A percentile compares a stretch with the other conserved stretches of the same genome.
These are phyloP conservation scores for Drosophila subquinaria DNA, from an alignment of 2,888 invertebrate species.

Conservation along the genomic window DNA sequence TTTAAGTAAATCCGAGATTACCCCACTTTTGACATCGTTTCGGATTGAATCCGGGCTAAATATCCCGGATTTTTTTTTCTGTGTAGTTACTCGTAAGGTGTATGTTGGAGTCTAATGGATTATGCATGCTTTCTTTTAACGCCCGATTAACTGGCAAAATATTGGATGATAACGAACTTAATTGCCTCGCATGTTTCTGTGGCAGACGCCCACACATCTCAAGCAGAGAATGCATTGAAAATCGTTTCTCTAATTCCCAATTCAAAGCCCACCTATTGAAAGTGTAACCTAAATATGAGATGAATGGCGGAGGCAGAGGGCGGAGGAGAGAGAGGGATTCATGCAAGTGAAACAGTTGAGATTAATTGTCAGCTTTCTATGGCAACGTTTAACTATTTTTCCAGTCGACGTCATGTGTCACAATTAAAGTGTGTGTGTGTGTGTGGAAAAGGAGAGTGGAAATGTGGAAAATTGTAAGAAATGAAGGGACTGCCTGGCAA, in stretches of 20 bases:
- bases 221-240: slow-evolving; percentile 35
- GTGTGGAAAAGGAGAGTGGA: slow-evolving; percentile 48
- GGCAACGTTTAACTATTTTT: slow-evolving; percentile 64
- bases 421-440: slow-evolving; percentile 57
- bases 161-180: slow-evolving; percentile 50
- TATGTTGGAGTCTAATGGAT: slow-evolving; percentile 29
- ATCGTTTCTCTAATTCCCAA: slow-evolving; percentile 62
- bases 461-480: slow-evolving; percentile 36
- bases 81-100: background rate
- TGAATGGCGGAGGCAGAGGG: background rate
- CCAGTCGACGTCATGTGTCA: slow-evolving; percentile 63
- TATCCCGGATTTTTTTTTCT: too few relatives aligned
- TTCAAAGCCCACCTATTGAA: slow-evolving; percentile 57
- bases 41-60: too few relatives aligned
- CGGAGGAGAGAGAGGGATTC: background rate
- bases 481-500: slow-evolving; percentile 59
- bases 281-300: slow-evolving; percentile 33
- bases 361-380: slow-evolving; percentile 74
- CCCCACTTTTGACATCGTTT: too few relatives aligned
- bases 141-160: slow-evolving; percentile 37
- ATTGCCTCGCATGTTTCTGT: slow-evolving; percentile 63
- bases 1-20: too few relatives aligned
- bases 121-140: slow-evolving; percentile 35
- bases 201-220: slow-evolving; percentile 51
- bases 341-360: slow-evolving; percentile 54